phyloP scores from a whole-genome alignment of 1,140 invertebrate species.

The Drosophila nebulosa region DNA sequence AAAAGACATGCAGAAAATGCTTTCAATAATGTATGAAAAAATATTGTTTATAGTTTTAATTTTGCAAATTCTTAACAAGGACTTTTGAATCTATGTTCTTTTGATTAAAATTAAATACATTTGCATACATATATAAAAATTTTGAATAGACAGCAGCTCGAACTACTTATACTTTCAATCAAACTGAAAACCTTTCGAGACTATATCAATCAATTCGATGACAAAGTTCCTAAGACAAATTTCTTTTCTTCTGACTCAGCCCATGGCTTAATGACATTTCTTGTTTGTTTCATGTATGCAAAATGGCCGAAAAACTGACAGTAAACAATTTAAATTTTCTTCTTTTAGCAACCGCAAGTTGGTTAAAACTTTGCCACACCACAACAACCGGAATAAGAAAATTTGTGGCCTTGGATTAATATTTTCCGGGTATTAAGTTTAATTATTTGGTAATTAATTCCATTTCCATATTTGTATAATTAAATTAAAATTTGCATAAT shows the following conservation, averaged over 20 bases:
- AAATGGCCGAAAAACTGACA: constrained; percentile 66
- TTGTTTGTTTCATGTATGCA: constrained; percentile 32
- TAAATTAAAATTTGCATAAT: background rate
- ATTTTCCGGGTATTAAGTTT: background rate
- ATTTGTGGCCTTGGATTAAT: constrained; percentile 8
- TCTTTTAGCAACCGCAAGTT: constrained; percentile 31
- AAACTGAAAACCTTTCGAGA: too few species aligned
- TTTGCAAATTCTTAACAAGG: too few species aligned
- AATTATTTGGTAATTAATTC: constrained; percentile 7
- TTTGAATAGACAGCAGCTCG: too few species aligned
- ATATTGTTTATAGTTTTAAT: too few species aligned
- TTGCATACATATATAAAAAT: too few species aligned
- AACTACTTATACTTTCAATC: too few species aligned
- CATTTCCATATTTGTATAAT: background rate
- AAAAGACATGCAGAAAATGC: too few species aligned
- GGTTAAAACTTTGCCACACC: constrained; percentile 52
- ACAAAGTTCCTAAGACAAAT: background rate
- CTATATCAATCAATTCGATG: too few species aligned
- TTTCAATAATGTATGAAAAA: too few species aligned
- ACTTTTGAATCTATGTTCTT: too few species aligned
- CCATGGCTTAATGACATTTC: background rate
- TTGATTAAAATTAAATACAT: too few species aligned
- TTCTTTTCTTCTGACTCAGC: background rate
- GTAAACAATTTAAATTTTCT: constrained; percentile 36
- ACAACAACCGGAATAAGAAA: constrained; percentile 53